Percentiles rank a stretch among this genome's conserved stretches.
Conservation (phyloP, 2,888 invertebrate species). For the Coelinius sp. region DNA sequence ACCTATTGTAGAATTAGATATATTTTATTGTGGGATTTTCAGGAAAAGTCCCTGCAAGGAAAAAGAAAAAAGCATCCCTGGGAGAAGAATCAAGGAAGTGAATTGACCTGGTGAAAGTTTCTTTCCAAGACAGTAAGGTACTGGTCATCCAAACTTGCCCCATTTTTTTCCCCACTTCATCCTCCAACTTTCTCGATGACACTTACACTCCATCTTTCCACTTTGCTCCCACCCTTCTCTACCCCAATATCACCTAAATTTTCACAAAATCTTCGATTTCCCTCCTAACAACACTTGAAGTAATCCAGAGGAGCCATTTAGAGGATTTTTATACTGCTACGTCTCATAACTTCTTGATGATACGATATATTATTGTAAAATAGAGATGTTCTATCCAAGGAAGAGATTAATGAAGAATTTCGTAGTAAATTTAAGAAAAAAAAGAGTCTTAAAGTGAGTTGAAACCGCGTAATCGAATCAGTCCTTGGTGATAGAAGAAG, state of each 20-base stretch:
- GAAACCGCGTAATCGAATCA: background rate
- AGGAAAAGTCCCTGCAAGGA: background rate
- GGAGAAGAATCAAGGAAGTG: background rate
- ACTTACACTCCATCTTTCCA: background rate
- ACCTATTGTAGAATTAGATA: too few species aligned
- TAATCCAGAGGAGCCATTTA: background rate
- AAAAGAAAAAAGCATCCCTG: background rate
- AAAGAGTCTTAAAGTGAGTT: background rate
- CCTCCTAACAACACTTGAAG: background rate
- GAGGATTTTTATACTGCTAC: background rate
- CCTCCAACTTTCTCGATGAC: background rate
- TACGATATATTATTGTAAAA: background rate
- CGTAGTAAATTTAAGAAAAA: background rate
- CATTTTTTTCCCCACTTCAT: background rate
- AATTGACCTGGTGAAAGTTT: constrained; percentile 12
- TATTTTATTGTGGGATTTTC: background rate
- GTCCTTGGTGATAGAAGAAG: background rate
- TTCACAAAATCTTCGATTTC: background rate
- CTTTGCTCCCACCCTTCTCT: background rate
- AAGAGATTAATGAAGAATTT: background rate
- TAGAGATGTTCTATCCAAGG: background rate
- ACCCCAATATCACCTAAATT: background rate
- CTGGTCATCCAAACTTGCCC: constrained; percentile 5
- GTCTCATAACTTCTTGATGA: background rate
- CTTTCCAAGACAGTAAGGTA: background rate